Evolutionary conservation across 2,113 vertebrate genomes (phyloP), one percentile per base, ranked within the genome.

Genomic region (Chiloscyllium plagiosum): DNA sequence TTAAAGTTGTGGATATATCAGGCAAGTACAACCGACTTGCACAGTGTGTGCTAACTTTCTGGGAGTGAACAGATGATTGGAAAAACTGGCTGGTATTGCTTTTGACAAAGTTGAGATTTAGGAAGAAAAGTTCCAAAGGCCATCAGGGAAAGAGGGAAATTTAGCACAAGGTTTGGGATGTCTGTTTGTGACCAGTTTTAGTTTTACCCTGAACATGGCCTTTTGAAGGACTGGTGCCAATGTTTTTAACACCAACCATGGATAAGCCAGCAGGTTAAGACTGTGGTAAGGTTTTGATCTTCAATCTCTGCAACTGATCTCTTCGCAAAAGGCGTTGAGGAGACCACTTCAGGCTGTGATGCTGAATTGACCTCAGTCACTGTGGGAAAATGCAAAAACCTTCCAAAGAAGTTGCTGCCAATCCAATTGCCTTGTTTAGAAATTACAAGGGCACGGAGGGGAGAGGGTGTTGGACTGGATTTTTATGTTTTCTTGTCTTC

Each of bases 1-100:
- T 99, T 76, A 98, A 97, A 96, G 99, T 99, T 2, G 98, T 98
- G 42, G 99, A 99, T 96, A 99, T 99, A 95, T 99, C 99, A 96
- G 99, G 99, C 98, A 97, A 96, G 2, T 80, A 2, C 2, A 83
- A 65, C 56, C 85, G n/a, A 29, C 47, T 52, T 56, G 2, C 13
- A 22, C 52, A 8, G 13, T 3, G 4, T 20, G 37, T 3, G 13
- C 24, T 56, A 89, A 29, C 17, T 29, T 47, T 95, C 29, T 8
- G 69, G 19, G 19, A 83, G 78, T 1, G 78, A 20, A 37, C 19
- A n/a, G 37, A 95, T 8, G 1, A 56, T 37, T 50, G 24, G 24
- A 13, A 26, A 89, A 50, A 61, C 12, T 24, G 26, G 24, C 1
- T 19, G 0, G 7, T 26, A 12, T 29, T 1, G 26, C 26, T 87